A percentile compares a stretch with the other conserved stretches of the same genome.
These are phyloP conservation scores for Harpalus rufipes DNA, from an alignment of 2,888 invertebrate genomes.

Conservation along the genomic window DNA sequence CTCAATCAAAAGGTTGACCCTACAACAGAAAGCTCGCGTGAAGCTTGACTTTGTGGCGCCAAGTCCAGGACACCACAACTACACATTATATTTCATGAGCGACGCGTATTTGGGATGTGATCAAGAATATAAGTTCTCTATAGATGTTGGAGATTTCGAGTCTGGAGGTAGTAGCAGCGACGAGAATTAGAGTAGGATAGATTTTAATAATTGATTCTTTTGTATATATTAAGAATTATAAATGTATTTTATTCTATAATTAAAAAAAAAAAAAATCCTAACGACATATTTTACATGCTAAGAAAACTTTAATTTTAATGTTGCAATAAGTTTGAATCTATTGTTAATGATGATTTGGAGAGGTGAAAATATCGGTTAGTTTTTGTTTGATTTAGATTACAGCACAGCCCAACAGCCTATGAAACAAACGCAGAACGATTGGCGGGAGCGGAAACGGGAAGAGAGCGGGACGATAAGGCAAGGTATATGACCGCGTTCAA, in stretches of 20 bases:
- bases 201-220: conserved; percentile 38
- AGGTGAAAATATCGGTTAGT: too few species aligned
- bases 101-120: conserved; percentile 99
- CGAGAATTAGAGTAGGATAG: conserved; percentile 75
- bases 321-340: too few species aligned
- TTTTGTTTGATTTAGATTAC: too few species aligned
- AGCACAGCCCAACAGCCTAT: too few species aligned
- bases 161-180: conserved; percentile 80
- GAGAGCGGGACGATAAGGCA: too few species aligned
- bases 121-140: conserved; percentile 97
- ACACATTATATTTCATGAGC: conserved; percentile 99
- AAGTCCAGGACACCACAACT: conserved; percentile 91
- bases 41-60: conserved; percentile 96
- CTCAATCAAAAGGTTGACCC: conserved; percentile 96
- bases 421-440: too few species aligned
- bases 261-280: conserved; percentile 19
- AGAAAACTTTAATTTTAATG: too few species aligned
- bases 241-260: conserved; percentile 39
- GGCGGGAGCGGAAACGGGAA: too few species aligned
- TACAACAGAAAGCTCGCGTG: conserved; percentile 94
- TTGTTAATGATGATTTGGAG: too few species aligned
- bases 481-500: too few species aligned
- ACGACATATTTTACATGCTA: neutral
- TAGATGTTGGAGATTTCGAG: conserved; percentile 88
- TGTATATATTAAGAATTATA: conserved; percentile 20